Conservation (phyloP, 1,140 invertebrate genomes). For the Drosophila willistoni region DNA sequence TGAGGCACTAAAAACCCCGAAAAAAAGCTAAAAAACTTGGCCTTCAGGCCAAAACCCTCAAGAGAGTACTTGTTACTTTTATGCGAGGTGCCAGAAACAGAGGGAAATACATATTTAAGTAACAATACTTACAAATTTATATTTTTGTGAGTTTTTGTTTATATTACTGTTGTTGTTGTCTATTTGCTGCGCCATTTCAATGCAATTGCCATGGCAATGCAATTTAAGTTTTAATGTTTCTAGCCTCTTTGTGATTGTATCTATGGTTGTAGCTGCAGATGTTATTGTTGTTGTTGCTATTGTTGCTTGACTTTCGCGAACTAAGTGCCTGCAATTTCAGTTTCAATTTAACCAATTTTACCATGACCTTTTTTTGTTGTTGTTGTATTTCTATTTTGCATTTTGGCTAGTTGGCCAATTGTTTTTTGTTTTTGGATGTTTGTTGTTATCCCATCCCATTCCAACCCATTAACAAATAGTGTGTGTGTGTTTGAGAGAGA, state of each 20-base stretch:
- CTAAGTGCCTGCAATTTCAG: slow-evolving; percentile 74
- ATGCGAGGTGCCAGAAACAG: slow-evolving; percentile 16
- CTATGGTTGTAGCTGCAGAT: slow-evolving; percentile 38
- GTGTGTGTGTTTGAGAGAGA: background rate
- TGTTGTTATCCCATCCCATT: slow-evolving; percentile 36
- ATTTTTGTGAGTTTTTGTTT: too few species aligned
- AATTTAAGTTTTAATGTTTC: slow-evolving; percentile 50
- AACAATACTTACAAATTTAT: slow-evolving; percentile 3
- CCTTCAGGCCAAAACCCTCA: slow-evolving; percentile 45
- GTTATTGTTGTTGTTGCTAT: slow-evolving; percentile 25
- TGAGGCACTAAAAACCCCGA: background rate
- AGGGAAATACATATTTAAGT: slow-evolving; percentile 19
- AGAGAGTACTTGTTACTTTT: slow-evolving; percentile 53
- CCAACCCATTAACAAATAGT: slow-evolving; percentile 55
- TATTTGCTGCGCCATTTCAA: slow-evolving; percentile 45
- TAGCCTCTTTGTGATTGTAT: slow-evolving; percentile 43
- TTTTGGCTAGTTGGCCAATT: slow-evolving; percentile 48
- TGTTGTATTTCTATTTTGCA: slow-evolving; percentile 11
- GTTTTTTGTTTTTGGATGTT: slow-evolving; percentile 22
- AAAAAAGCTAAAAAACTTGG: slow-evolving; percentile 33
- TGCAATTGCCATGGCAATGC: slow-evolving; percentile 63
- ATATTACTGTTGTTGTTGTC: slow-evolving; percentile 27
- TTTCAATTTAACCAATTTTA: slow-evolving; percentile 78
- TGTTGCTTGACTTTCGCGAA: slow-evolving; percentile 64
- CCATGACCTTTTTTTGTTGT: slow-evolving; percentile 70